phyloP scores from a whole-genome alignment of 2,888 invertebrate species.

The Drepanosiphum platanoidis region DNA sequence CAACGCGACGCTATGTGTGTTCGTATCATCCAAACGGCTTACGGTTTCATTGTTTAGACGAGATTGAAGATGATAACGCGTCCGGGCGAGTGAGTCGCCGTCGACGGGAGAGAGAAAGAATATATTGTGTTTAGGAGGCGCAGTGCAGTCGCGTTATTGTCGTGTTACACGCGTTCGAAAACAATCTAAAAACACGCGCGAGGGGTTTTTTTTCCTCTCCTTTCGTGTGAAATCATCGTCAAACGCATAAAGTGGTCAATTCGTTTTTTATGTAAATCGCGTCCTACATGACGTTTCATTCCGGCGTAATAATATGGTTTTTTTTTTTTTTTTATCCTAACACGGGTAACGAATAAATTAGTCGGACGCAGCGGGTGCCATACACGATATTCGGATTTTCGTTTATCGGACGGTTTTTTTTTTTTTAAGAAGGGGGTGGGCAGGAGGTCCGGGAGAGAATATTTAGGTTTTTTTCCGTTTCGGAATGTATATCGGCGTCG shows the following conservation, averaged over 20 bases:
- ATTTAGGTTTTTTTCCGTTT: background rate
- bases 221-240: background rate
- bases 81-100: no score
- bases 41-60: no score
- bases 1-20: no score
- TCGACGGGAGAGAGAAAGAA: no score
- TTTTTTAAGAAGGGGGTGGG: no score
- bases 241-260: conserved; percentile 5
- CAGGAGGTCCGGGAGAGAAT: no score
- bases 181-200: background rate
- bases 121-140: no score
- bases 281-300: background rate
- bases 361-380: background rate
- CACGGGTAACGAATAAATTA: conserved; percentile 19
- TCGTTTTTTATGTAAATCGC: conserved; percentile 37
- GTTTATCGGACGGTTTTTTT: background rate
- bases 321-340: no score
- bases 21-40: no score
- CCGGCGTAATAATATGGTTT: background rate
- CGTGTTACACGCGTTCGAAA: background rate
- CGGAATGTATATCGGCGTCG: no score
- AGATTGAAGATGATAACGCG: no score
- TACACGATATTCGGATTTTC: background rate
- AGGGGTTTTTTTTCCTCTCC: background rate
- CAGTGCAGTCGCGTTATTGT: background rate